Evolutionary conservation across 2,888 invertebrate genomes (phyloP).

Genomic region (Amorpha juglandis): DNA sequence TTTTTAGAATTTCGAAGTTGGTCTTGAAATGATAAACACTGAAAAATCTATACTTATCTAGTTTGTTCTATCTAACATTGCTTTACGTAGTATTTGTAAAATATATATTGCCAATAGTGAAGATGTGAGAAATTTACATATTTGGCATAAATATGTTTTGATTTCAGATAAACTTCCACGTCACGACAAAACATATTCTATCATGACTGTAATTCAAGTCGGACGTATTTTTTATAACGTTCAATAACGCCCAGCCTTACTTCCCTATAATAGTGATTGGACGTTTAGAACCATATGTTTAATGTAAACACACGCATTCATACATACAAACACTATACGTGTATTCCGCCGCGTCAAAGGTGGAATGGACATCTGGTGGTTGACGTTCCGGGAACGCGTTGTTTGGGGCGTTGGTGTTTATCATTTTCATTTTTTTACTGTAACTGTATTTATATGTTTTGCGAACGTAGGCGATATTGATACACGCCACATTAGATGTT

Average conservation of each 20-base stretch:
- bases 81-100: background rate
- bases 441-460: conserved; percentile 19
- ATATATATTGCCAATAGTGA: background rate
- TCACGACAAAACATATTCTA: background rate
- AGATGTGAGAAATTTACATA: no score
- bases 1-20: no score
- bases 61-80: background rate
- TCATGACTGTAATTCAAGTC: conserved; percentile 1
- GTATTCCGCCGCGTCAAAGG: conserved; percentile 24
- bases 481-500: conserved; percentile 36
- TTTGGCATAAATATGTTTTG: no score
- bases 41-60: no score
- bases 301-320: conserved; percentile 2
- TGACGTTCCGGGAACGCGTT: conserved; percentile 29
- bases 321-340: background rate
- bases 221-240: background rate
- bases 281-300: conserved; percentile 15
- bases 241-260: background rate
- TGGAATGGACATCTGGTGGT: conserved; percentile 29
- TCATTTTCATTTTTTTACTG: conserved; percentile 9
- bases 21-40: no score
- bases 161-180: conserved; percentile 1
- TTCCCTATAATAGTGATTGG: conserved; percentile 8
- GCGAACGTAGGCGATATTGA: conserved; percentile 31
- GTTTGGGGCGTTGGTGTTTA: conserved; percentile 29